These are phyloP conservation scores for Eupithecia exiguata DNA, from an alignment of 2,888 invertebrate species.

Conservation along the genomic window DNA sequence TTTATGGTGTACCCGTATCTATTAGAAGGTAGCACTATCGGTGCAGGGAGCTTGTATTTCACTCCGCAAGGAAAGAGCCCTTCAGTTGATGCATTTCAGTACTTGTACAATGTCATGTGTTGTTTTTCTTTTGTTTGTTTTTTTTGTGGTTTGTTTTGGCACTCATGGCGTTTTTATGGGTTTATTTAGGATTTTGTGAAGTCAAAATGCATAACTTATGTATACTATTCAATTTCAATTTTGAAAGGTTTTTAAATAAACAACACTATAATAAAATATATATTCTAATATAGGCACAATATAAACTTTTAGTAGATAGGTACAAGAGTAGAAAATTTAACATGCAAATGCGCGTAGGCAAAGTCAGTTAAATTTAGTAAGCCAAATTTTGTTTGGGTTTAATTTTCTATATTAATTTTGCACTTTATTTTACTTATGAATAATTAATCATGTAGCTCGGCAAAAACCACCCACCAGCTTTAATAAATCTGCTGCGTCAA, in stretches of 20 bases:
- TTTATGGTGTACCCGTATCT: neutral
- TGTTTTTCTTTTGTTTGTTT: slow-evolving; percentile 8
- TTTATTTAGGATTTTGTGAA: neutral
- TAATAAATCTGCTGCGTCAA: slow-evolving; percentile 1
- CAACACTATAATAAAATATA: too few species aligned
- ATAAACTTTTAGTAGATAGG: too few species aligned
- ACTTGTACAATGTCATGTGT: slow-evolving; percentile 38
- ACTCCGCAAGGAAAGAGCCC: slow-evolving; percentile 60
- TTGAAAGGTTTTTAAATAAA: too few species aligned
- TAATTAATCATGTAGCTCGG: neutral
- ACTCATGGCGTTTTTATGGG: neutral
- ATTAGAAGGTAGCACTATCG: slow-evolving; percentile 24
- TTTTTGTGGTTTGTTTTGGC: neutral
- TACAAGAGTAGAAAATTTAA: too few species aligned
- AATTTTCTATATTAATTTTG: neutral
- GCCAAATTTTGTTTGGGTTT: neutral
- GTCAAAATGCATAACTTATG: neutral
- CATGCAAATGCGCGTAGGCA: neutral
- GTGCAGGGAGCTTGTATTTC: slow-evolving; percentile 39
- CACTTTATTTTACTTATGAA: neutral
- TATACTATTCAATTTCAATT: too few species aligned
- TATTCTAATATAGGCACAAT: too few species aligned
- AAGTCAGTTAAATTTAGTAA: neutral
- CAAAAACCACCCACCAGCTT: neutral
- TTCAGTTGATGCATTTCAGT: slow-evolving; percentile 69